phyloP scores from a whole-genome alignment of 2,113 vertebrate genomes.

The Leucopternis melanops region DNA sequence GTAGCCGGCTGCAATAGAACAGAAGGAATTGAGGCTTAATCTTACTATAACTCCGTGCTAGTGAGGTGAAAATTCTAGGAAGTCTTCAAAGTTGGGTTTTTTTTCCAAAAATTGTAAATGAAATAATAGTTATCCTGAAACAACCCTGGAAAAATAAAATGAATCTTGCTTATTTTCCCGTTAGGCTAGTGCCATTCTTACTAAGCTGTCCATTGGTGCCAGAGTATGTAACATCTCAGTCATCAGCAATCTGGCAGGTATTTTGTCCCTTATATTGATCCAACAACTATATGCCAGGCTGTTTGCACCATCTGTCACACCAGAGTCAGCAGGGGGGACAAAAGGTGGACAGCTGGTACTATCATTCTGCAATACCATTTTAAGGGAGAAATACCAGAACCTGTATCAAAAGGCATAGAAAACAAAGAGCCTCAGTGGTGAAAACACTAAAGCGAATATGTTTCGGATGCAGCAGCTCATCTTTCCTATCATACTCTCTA shows the following conservation, averaged over 20 bases:
- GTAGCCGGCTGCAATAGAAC: not conserved
- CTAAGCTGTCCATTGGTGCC: constrained; percentile 11
- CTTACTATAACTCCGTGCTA: not conserved
- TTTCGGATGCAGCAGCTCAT: not conserved
- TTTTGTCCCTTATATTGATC: constrained; percentile 50
- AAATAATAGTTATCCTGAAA: not conserved
- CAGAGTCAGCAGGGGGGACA: constrained; percentile 18
- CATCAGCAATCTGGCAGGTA: constrained; percentile 64
- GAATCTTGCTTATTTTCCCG: constrained; percentile 4
- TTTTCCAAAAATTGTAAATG: not conserved
- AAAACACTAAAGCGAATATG: not conserved
- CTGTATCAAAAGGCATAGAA: constrained; percentile 1
- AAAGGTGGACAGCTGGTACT: constrained; percentile 65
- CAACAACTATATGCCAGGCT: constrained; percentile 47
- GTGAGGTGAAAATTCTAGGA: not conserved
- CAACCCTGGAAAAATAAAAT: not conserved
- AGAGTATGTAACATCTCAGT: constrained; percentile 36
- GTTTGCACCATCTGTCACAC: constrained; percentile 63
- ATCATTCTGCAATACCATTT: constrained; percentile 48
- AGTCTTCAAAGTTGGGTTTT: not conserved
- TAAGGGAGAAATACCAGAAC: constrained; percentile 39
- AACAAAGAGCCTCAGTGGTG: not conserved
- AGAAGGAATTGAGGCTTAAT: not conserved
- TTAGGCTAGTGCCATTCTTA: not conserved
- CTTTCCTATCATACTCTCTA: not conserved